phyloP scores from a whole-genome alignment of 1,140 invertebrate genomes.

The Temnothorax nylanderi region DNA sequence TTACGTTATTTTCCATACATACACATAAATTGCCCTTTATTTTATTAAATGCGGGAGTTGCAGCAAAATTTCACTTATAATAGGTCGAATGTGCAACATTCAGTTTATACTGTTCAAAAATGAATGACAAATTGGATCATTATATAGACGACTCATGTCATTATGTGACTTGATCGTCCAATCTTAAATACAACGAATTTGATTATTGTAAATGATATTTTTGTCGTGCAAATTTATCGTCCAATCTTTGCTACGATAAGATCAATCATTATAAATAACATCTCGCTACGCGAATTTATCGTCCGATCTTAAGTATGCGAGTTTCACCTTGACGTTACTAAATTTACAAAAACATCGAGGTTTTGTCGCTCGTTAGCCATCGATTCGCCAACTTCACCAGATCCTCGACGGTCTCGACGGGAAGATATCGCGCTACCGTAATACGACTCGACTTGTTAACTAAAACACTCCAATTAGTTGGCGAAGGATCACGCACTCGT shows the following conservation, averaged over 20 bases:
- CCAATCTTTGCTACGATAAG: background rate
- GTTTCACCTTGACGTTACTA: background rate
- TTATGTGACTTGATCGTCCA: background rate
- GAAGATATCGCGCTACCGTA: slow-evolving; percentile 10
- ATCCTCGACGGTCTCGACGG: background rate
- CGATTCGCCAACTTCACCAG: slow-evolving; percentile 12
- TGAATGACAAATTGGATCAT: background rate
- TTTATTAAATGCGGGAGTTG: background rate
- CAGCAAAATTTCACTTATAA: background rate
- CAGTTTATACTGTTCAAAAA: background rate
- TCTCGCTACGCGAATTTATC: slow-evolving; percentile 26
- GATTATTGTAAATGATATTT: background rate
- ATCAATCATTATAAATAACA: slow-evolving; percentile 11
- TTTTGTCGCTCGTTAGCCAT: slow-evolving; percentile 28
- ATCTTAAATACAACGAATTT: background rate
- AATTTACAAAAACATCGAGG: background rate
- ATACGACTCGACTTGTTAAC: slow-evolving; percentile 40
- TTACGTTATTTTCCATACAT: background rate
- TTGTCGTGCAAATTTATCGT: background rate
- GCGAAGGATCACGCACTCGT: slow-evolving; percentile 27
- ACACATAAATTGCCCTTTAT: background rate
- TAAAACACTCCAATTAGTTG: slow-evolving; percentile 56
- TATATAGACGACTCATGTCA: background rate
- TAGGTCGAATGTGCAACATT: background rate
- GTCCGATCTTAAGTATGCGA: background rate